Percentiles rank a stretch among this genome's conserved stretches.
Evolutionary conservation across 2,113 vertebrate species (phyloP).

Genomic region (Coregonus clupeaformis): DNA sequence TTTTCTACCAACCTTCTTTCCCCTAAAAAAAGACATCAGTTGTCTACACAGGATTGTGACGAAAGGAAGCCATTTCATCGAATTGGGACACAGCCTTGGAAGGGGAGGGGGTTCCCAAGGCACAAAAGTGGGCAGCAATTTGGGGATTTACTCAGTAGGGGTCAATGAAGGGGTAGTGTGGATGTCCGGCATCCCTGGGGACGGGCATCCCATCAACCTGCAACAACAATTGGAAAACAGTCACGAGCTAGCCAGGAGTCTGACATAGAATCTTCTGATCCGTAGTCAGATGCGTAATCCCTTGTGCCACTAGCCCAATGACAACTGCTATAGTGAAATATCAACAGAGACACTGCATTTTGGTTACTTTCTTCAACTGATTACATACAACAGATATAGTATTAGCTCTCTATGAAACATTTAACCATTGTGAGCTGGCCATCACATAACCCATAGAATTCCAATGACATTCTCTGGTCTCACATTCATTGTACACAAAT

Average conservation of each 20-base stretch:
- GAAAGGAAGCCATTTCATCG: too few relatives aligned
- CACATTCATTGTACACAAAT: neutral
- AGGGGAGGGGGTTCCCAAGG: slow-evolving; percentile 50
- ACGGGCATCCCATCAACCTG: slow-evolving; percentile 85
- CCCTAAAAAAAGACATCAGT: neutral
- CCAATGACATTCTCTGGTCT: neutral
- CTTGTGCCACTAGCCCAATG: slow-evolving; percentile 76
- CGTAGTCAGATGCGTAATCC: slow-evolving; percentile 68
- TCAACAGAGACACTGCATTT: neutral
- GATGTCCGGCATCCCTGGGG: slow-evolving; percentile 90
- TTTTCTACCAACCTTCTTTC: neutral
- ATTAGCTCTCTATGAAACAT: too few relatives aligned
- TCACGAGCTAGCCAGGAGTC: slow-evolving; percentile 82
- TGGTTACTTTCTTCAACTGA: neutral
- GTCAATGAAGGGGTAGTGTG: slow-evolving; percentile 91
- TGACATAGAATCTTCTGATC: slow-evolving; percentile 87
- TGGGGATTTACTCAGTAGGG: slow-evolving; percentile 77
- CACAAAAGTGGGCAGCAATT: slow-evolving; percentile 52
- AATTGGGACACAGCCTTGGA: neutral
- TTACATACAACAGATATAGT: too few relatives aligned
- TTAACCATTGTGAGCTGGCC: too few relatives aligned
- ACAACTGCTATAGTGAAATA: too few relatives aligned
- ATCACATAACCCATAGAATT: too few relatives aligned
- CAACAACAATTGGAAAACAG: slow-evolving; percentile 49
- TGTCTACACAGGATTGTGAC: neutral